Evolutionary conservation across 2,888 invertebrate species (phyloP).

Genomic region (Synergus laeviventris): DNA sequence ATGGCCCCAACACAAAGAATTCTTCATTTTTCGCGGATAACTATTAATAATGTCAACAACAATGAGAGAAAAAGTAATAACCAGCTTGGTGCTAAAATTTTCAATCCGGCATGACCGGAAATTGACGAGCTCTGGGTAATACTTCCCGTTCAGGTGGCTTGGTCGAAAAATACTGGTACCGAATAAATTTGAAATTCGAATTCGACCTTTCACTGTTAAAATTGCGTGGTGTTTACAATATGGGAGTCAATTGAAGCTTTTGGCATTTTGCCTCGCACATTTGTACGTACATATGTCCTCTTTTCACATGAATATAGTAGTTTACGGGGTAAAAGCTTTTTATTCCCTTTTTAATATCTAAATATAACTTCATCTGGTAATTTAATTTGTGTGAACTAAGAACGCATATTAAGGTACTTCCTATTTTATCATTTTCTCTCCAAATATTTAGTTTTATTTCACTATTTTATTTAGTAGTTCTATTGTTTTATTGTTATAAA

Average conservation of each 20-base stretch:
- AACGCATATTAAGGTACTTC: too few species aligned
- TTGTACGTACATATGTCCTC: neutral
- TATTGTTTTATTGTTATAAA: too few species aligned
- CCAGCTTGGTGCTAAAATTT: slow-evolving; percentile 21
- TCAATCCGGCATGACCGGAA: slow-evolving; percentile 7
- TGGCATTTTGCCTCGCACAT: neutral
- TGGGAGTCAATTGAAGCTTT: slow-evolving; percentile 7
- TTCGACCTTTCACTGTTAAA: slow-evolving; percentile 46
- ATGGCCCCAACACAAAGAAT: neutral
- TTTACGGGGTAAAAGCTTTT: neutral
- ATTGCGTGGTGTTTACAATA: slow-evolving; percentile 13
- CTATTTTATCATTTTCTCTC: too few species aligned
- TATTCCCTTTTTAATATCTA: neutral
- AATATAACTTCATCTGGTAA: neutral
- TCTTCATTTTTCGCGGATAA: neutral
- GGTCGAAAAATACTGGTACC: slow-evolving; percentile 52
- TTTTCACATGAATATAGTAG: slow-evolving; percentile 5
- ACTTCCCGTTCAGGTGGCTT: slow-evolving; percentile 52
- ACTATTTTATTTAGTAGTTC: too few species aligned
- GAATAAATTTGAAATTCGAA: slow-evolving; percentile 54
- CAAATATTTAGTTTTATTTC: too few species aligned
- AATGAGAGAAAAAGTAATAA: slow-evolving; percentile 26
- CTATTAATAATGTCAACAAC: neutral
- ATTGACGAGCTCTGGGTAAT: slow-evolving; percentile 13
- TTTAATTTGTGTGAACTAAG: too few species aligned